Evolutionary conservation across 2,888 invertebrate genomes (phyloP), one percentile per base, ranked within the genome.

Genomic region (Microchrysa polita): DNA sequence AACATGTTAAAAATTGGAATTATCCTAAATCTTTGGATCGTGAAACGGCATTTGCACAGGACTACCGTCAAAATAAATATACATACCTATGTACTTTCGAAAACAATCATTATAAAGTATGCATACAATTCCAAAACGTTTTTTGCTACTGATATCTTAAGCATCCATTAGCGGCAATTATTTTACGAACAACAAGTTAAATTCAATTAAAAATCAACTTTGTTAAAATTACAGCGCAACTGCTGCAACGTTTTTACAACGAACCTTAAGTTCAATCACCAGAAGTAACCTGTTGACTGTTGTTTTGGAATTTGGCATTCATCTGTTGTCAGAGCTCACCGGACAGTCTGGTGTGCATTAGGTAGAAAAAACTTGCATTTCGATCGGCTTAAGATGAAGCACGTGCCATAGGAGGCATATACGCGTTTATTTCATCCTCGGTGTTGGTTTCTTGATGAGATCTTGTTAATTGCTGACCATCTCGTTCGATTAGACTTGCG

Each of bases 391-490:
- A 69, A 69, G 69, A 40, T 55, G 20, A 69, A 16, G 69, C 69
- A 69, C 69, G 69, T 69, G 69, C 69, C 69, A 55, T n/a, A 55
- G 69, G 40, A 69, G n/a, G n/a, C 65, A 65, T 65, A 65, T 4
- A 16, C 48, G 16, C n/a, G 34, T 5, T n/a, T 14, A 42, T 55
- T 27, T 14, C 1, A 18, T n/a, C 27, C 40, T n/a, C 52, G 69
- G 57, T 57, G 55, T 20, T 69, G 20, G 40, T 69, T 69, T 69
- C 57, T 69, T 57, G 40, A 69, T 57, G 42, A 23, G 57, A 57
- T 69, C 12, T 69, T 52, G 57, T 69, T 69, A 69, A 69, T 69
- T 69, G 69, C 57, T 14, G 57, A 10, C 69, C 69, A 69, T 69
- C 69, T 27, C 69, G 53, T 69, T 42, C 69, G 69, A 69, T 69